Evolutionary conservation across 2,888 invertebrate species (phyloP), one percentile per base, ranked within the genome.

Genomic region (Leptogaster cylindrica): DNA sequence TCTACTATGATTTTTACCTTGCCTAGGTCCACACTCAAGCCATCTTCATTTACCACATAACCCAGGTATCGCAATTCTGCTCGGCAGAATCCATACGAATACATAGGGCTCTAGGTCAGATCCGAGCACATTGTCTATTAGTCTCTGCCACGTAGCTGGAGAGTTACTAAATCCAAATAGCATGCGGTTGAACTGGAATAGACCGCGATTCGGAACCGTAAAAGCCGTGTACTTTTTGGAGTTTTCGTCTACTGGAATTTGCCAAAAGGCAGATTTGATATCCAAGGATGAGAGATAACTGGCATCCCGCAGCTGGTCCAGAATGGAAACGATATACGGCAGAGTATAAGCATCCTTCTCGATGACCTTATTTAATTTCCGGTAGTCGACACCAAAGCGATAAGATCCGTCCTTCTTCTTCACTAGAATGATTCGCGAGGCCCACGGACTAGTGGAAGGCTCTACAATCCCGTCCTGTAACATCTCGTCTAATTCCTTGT

Each of bases 311-410:
- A 55, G 20, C 12, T 14, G 18, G n/a, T 55, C 55, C 20, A 36
- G 12, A 2, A 25, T 55, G 3, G 33, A 8, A 5, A 20, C 18
- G 20, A 55, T 25, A n/a, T 55, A 36, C n/a, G n/a, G n/a, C n/a
- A n/a, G n/a, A n/a, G n/a, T n/a, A n/a, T n/a, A n/a, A n/a, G n/a
- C n/a, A 10, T 69, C 66, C 44, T 68, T 73, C 72, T 36, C 51
- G 1, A 28, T 25, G 2, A 51, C 51, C 27, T 51, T 25, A 3
- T 51, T 51, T 8, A 74, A 61, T 23, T 66, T 64, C 2, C 73
- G 72, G 36, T 70, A 74, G 46, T 73, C 73, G 0, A 72, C 70
- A 31, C 71, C 71, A 46, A 74, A 74, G 1, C 73, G 36, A 8
- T 36, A 55, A n/a, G 18, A 36, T 0, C 72, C 36, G 12, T 55